Conservation (phyloP, 2,888 invertebrate species). For the Andrena flavipes region DNA sequence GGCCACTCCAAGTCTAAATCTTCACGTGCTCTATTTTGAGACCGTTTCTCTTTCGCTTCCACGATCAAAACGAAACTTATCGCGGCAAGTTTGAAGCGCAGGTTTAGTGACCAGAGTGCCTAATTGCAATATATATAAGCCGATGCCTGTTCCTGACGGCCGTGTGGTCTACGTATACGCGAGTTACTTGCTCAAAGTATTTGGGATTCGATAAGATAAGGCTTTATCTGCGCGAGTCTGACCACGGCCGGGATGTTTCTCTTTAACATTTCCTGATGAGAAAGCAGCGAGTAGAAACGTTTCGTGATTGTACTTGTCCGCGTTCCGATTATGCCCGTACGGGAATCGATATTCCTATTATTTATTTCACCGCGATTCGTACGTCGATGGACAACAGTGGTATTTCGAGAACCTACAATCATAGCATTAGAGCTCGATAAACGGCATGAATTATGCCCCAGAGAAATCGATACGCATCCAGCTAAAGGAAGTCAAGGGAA, state of each 20-base stretch:
- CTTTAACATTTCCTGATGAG: constrained; percentile 44
- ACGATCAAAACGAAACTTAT: constrained; percentile 5
- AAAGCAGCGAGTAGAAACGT: constrained; percentile 3
- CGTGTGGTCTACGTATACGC: not conserved
- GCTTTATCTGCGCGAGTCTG: constrained; percentile 61
- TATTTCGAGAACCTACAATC: constrained; percentile 24
- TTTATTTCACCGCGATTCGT: constrained; percentile 39
- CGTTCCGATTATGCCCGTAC: constrained; percentile 2
- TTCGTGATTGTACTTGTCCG: not conserved
- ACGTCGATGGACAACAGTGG: constrained; percentile 10
- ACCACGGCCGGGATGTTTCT: constrained; percentile 41
- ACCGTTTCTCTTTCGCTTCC: not conserved
- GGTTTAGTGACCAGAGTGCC: not conserved
- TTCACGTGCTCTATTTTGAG: not conserved
- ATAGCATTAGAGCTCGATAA: constrained; percentile 7
- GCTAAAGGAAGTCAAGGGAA: not conserved
- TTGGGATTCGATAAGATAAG: constrained; percentile 71
- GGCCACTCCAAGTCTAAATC: not conserved
- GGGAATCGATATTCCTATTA: constrained; percentile 22
- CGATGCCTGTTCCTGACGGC: not conserved
- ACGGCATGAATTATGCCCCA: not conserved
- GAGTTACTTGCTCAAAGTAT: constrained; percentile 17
- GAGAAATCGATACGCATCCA: constrained; percentile 1
- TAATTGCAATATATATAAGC: not conserved
- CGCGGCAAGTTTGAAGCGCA: not conserved